These are phyloP conservation scores for Mus pahari DNA, from an alignment of 2,113 vertebrate species.

Conservation along the genomic window DNA sequence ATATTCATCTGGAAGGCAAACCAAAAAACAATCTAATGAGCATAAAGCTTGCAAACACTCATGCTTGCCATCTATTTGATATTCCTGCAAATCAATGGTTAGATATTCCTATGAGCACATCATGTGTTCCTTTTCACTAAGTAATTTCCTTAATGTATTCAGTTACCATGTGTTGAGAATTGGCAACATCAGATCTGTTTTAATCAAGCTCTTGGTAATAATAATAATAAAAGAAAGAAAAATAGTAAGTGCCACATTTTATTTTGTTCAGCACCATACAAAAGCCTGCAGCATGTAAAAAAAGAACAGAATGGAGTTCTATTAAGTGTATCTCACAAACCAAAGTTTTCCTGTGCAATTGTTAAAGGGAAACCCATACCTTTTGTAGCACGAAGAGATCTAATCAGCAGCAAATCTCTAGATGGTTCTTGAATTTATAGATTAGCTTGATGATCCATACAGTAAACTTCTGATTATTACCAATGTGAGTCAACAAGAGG, in stretches of 20 bases:
- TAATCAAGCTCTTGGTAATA: neutral
- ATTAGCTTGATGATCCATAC: neutral
- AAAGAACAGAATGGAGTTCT: neutral
- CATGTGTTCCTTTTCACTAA: neutral
- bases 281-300: neutral
- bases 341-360: neutral
- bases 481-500: neutral
- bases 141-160: slow-evolving; percentile 25
- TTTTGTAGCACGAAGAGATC: neutral
- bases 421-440: neutral
- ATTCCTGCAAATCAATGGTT: neutral
- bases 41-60: neutral
- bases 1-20: neutral
- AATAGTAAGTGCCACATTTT: neutral
- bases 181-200: neutral
- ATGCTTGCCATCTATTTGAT: neutral
- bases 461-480: neutral
- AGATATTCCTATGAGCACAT: slow-evolving; percentile 4
- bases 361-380: neutral
- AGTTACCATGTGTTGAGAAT: slow-evolving; percentile 2
- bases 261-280: neutral
- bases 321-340: neutral
- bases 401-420: neutral
- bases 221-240: neutral
- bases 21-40: neutral